Evolutionary conservation across 2,113 vertebrate species (phyloP).

Genomic region (Corvus moneduloides): DNA sequence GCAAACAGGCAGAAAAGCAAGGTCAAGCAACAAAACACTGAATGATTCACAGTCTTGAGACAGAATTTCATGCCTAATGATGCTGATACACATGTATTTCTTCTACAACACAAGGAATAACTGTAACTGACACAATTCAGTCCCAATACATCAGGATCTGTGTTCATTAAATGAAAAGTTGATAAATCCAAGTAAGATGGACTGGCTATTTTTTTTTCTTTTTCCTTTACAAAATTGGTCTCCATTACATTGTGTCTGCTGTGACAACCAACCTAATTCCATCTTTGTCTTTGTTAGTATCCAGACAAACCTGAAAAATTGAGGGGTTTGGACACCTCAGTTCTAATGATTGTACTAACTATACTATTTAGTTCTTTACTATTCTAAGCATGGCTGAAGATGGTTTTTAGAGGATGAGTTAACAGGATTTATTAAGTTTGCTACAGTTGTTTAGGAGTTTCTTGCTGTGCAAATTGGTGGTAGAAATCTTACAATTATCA

Average conservation of each 20-base stretch:
- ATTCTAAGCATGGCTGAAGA: not conserved
- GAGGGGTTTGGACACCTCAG: fast-evolving
- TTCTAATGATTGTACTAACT: not conserved
- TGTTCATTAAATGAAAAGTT: not conserved
- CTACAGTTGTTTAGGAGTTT: not conserved
- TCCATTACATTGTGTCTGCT: not conserved
- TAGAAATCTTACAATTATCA: not conserved
- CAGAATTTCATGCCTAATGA: not conserved
- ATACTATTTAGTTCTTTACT: not conserved
- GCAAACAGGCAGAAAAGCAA: not conserved
- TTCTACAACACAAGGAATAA: not conserved
- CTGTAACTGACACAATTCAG: not conserved
- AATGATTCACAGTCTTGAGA: not conserved
- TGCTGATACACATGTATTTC: not conserved
- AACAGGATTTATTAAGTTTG: not conserved
- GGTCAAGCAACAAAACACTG: not conserved
- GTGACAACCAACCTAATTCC: not conserved
- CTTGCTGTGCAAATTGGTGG: not conserved
- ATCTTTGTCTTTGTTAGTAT: not conserved
- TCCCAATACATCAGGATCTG: not conserved
- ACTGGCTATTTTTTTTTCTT: not conserved
- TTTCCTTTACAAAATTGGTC: not conserved
- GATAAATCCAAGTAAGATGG: not conserved
- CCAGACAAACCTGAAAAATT: not conserved
- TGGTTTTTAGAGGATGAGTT: not conserved